phyloP scores from a whole-genome alignment of 2,888 invertebrate species.

The Mesorhabditis spiculigera region DNA sequence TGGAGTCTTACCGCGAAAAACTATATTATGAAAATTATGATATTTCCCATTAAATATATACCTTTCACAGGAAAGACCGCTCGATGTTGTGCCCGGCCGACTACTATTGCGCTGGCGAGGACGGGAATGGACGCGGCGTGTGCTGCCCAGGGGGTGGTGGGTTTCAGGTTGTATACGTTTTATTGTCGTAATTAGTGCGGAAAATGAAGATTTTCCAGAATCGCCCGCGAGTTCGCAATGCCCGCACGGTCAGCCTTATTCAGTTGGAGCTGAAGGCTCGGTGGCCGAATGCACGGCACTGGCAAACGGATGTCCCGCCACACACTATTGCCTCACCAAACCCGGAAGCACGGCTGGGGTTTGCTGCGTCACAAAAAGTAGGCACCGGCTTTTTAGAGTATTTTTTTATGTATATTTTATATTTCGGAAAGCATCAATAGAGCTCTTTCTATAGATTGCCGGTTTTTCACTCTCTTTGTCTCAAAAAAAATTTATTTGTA shows the following conservation, averaged over 20 bases:
- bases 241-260: conserved; percentile 1
- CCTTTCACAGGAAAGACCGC: background rate
- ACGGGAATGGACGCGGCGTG: conserved; percentile 32
- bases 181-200: conserved; percentile 3
- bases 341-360: conserved; percentile 33
- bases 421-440: no score
- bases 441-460: no score
- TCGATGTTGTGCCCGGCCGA: conserved; percentile 34
- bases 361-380: conserved; percentile 48
- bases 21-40: no score
- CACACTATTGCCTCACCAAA: conserved; percentile 47
- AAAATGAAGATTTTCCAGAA: background rate
- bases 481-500: no score
- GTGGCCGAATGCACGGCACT: background rate
- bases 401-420: no score
- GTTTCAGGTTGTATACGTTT: background rate
- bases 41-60: background rate
- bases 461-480: no score
- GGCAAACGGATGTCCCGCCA: conserved; percentile 35
- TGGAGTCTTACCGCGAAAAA: no score
- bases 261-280: background rate
- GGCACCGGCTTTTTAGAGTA: no score
- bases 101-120: conserved; percentile 39
- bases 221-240: background rate
- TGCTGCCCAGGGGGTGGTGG: conserved; percentile 36